Conservation (phyloP, 2,797 vertebrate species). For the Cryptoprocta ferox region DNA sequence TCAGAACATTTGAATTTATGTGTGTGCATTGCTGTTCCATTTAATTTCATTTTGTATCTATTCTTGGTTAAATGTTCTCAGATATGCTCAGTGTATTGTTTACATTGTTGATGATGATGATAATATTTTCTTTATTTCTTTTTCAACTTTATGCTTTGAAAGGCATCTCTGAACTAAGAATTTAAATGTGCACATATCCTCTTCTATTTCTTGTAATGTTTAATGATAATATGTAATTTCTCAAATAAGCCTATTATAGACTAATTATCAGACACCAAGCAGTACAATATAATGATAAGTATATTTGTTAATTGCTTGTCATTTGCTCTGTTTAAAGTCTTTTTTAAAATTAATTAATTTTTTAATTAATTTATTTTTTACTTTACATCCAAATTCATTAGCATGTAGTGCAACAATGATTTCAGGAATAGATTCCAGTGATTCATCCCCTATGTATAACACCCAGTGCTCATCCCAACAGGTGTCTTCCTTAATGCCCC, state of each 20-base stretch:
- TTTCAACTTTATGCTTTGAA: conserved; percentile 1
- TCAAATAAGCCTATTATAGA: neutral
- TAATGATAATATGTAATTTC: neutral
- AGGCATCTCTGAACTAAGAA: neutral
- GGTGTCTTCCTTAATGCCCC: too few species aligned
- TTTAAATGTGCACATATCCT: neutral
- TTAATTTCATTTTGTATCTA: neutral
- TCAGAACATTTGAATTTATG: neutral
- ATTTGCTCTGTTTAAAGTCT: conserved; percentile 5
- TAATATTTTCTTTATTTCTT: neutral
- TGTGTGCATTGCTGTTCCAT: neutral
- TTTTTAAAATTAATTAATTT: neutral
- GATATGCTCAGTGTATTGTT: neutral
- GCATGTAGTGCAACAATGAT: too few species aligned
- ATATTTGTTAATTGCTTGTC: neutral
- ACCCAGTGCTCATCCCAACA: too few species aligned
- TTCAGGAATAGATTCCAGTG: too few species aligned
- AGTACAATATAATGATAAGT: neutral
- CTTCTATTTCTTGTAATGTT: neutral
- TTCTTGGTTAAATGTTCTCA: neutral
- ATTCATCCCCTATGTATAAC: too few species aligned
- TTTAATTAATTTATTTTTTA: too few species aligned
- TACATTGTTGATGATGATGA: neutral
- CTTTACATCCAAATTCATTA: too few species aligned
- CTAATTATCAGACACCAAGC: neutral